Percentiles rank a stretch among this genome's conserved stretches.
Evolutionary conservation across 1,140 invertebrate species (phyloP).

Genomic region (Cecropterus lyciades): DNA sequence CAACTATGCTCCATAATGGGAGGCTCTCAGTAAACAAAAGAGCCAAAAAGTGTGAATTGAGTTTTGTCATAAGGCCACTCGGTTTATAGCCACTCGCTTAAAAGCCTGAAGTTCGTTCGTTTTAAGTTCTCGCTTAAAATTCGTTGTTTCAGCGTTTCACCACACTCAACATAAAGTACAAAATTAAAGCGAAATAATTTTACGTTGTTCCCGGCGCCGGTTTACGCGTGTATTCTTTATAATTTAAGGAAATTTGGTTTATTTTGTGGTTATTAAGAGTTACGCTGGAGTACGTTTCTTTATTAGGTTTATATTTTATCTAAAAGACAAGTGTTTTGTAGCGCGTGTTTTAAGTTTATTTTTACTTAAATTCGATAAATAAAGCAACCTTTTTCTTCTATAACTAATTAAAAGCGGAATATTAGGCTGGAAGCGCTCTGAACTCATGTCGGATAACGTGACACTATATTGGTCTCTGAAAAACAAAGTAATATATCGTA

Average conservation of each 20-base stretch:
- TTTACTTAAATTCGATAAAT: no score
- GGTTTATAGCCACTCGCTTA: constrained; percentile 22
- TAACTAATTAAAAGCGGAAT: no score
- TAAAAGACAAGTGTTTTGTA: no score
- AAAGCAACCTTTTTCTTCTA: no score
- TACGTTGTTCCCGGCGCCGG: neutral
- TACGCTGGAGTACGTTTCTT: no score
- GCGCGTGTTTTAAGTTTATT: no score
- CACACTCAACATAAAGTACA: constrained; percentile 5
- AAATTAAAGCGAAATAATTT: constrained; percentile 25
- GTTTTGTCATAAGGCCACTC: constrained; percentile 19
- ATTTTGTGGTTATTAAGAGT: neutral
- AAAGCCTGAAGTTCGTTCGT: constrained; percentile 5
- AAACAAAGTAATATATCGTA: no score
- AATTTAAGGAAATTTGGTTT: neutral
- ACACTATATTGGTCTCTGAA: no score
- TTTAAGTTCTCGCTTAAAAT: constrained; percentile 26
- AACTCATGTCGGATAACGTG: no score
- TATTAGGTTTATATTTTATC: no score
- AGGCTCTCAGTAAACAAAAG: constrained; percentile 22
- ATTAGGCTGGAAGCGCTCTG: no score
- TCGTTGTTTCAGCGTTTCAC: constrained; percentile 24
- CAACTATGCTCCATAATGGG: neutral
- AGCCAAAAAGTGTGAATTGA: constrained; percentile 23
- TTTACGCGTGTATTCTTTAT: constrained; percentile 4